Evolutionary conservation across 2,888 invertebrate genomes (phyloP), one percentile per base, ranked within the genome.

Genomic region (Coremacera marginata): DNA sequence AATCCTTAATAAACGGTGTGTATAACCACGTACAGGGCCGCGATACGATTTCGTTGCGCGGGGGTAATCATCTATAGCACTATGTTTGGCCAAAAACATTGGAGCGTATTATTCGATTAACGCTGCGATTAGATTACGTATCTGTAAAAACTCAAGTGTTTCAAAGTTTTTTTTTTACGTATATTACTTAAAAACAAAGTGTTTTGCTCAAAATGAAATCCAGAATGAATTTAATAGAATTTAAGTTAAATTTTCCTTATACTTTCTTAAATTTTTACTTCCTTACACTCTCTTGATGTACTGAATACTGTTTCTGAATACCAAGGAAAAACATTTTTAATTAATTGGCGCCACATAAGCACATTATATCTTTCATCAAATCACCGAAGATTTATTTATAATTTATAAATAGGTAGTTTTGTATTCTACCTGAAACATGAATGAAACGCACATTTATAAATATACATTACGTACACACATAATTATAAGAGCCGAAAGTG

Each of bases 361-460:
- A 44, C 34, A 34, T n/a, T 55, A 22, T n/a, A 25, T 8, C 51
- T 44, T 25, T 51, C 51, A 14, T 19, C 5, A 51, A 68, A 27
- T 52, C 51, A 51, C 51, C 5, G 22, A 5, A 49, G 51, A 25
- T 68, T 68, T 52, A 27, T 68, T 27, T 63, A 63, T 52, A 51
- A 51, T 68, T 68, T 51, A 44, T 19, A 52, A 68, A 68, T 68
- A 68, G 68, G 51, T 68, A 52, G 7, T 27, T 51, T 27, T 68
- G 16, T 27, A 22, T 49, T 44, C 22, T 49, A 25, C 7, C 51
- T 67, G 67, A 51, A 27, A 51, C 22, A 68, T 68, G 68, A 68
- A 51, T 68, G 68, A 51, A 68, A 19, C 11, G 14, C 16, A 57
- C 22, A 14, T 25, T 14, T 19, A 19, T 14, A 62, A 16, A 31